Conservation (phyloP, 2,888 invertebrate species). For the Pteria penguin region DNA sequence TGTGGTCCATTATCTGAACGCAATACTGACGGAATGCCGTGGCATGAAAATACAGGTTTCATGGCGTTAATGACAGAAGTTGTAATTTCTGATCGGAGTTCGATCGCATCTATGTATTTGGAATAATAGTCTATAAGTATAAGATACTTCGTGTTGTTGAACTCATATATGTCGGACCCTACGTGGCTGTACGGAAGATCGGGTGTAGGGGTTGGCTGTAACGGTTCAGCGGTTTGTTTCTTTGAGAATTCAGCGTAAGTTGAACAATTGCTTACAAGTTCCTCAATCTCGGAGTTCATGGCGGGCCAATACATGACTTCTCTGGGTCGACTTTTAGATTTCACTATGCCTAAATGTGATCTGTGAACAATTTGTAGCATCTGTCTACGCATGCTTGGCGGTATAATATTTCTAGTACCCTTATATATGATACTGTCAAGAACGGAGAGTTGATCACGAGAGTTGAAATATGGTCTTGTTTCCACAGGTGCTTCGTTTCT, state of each 20-base stretch:
- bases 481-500: conserved; percentile 36
- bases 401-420: conserved; percentile 17
- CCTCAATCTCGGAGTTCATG: conserved; percentile 48
- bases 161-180: conserved; percentile 47
- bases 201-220: conserved; percentile 47
- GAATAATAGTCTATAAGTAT: conserved; percentile 23
- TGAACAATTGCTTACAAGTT: conserved; percentile 38
- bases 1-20: not conserved
- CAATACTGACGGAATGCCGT: not conserved
- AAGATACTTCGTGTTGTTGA: conserved; percentile 46
- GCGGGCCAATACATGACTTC: conserved; percentile 49
- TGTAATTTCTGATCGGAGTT: conserved; percentile 31
- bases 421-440: conserved; percentile 35
- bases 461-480: conserved; percentile 37
- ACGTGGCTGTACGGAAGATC: conserved; percentile 47
- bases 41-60: conserved; percentile 23
- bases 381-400: conserved; percentile 19
- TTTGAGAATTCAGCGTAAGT: conserved; percentile 47
- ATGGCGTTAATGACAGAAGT: conserved; percentile 21
- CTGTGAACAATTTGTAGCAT: conserved; percentile 15
- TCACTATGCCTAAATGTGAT: conserved; percentile 49
- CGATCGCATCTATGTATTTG: conserved; percentile 41
- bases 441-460: conserved; percentile 14
- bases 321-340: conserved; percentile 46
- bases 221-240: conserved; percentile 41